A percentile compares a stretch with the other conserved stretches of the same genome.
Evolutionary conservation across 2,113 vertebrate species (phyloP).

Genomic region (Eulemur rufifrons): DNA sequence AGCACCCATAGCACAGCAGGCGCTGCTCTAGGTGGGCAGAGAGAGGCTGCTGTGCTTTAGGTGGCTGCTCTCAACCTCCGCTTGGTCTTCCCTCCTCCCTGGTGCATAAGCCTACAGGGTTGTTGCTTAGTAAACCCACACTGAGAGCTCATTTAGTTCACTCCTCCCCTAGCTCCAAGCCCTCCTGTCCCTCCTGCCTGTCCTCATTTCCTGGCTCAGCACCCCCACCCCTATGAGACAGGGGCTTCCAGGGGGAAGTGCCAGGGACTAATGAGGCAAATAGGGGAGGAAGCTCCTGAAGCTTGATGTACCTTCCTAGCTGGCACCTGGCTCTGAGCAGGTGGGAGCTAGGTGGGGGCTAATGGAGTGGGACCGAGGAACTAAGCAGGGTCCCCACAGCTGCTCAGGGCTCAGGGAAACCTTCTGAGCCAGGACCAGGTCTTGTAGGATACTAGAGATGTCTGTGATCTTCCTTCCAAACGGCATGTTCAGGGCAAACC

Average conservation of each 20-base stretch:
- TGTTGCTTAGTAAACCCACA: not conserved
- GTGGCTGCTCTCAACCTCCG: not conserved
- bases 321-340: not conserved
- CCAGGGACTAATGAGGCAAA: not conserved
- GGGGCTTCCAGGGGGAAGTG: fast-evolving
- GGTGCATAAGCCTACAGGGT: not conserved
- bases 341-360: not conserved
- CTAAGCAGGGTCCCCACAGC: not conserved
- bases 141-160: not conserved
- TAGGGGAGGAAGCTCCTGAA: not conserved
- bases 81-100: not conserved
- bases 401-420: not conserved
- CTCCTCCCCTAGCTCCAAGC: too few relatives aligned
- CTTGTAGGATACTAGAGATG: not conserved
- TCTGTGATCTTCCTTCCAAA: not conserved
- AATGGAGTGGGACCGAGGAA: too few relatives aligned
- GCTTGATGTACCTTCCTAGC: not conserved
- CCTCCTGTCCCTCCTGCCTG: fast-evolving
- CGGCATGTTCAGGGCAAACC: too few relatives aligned
- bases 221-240: not conserved
- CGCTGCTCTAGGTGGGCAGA: not conserved
- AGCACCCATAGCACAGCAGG: fast-evolving
- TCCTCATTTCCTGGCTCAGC: not conserved
- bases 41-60: not conserved
- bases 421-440: not conserved